Percentiles rank a stretch among this genome's conserved stretches.
phyloP scores from a whole-genome alignment of 2,888 invertebrate species.

The Dasysyrphus tricinctus region DNA sequence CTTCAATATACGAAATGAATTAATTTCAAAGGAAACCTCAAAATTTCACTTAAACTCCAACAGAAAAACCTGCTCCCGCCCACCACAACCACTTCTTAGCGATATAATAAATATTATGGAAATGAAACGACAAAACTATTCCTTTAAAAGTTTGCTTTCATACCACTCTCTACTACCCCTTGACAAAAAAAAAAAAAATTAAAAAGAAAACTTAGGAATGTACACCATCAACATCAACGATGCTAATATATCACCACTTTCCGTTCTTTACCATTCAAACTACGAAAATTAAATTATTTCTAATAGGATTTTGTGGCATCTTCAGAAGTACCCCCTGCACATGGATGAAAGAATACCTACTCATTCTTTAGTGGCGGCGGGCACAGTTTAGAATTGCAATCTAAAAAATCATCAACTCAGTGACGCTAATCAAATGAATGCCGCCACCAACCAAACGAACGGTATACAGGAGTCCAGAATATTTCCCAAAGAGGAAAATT shows the following conservation, averaged over 20 bases:
- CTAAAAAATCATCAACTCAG: constrained; percentile 18
- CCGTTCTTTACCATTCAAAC: constrained; percentile 7
- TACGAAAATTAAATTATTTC: constrained; percentile 46
- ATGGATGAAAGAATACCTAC: not conserved
- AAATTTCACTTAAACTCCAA: constrained; percentile 5
- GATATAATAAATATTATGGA: not conserved
- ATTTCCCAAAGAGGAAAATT: constrained; percentile 17
- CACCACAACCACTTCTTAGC: not conserved
- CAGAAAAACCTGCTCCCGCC: not conserved
- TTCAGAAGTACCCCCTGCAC: not conserved
- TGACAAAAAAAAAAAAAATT: not conserved
- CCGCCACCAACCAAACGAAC: constrained; percentile 8
- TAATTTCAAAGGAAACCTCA: constrained; percentile 14
- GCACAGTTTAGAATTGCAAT: constrained; percentile 1
- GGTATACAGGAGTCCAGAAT: constrained; percentile 5
- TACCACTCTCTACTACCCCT: not conserved
- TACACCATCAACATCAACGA: constrained; percentile 7
- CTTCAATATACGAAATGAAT: not conserved
- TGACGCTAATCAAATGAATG: constrained; percentile 53
- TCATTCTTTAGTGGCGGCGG: not conserved
- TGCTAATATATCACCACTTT: constrained; percentile 19
- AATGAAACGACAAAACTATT: constrained; percentile 12
- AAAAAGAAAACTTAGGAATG: not conserved
- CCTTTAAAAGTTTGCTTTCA: not conserved
- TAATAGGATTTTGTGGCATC: constrained; percentile 50